Percentiles rank a stretch among this genome's conserved stretches.
Evolutionary conservation across 2,888 invertebrate genomes (phyloP).

Genomic region (Lamellibrachia columna): DNA sequence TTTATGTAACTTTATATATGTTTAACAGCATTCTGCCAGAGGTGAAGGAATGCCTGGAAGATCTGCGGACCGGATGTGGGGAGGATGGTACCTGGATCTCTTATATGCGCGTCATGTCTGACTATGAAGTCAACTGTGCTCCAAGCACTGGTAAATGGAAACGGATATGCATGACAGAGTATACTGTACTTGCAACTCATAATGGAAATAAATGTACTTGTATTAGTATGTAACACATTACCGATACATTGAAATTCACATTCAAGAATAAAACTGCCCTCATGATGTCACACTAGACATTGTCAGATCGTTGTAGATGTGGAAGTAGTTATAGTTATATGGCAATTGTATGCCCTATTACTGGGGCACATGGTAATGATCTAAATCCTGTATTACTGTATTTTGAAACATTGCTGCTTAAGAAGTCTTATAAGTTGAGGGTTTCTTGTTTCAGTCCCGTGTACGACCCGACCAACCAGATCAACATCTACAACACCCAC

Average conservation of each 20-base stretch:
- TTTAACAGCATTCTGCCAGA: neutral
- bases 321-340: neutral
- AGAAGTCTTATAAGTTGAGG: too few species aligned
- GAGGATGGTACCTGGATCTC: neutral
- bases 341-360: too few species aligned
- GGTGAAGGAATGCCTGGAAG: neutral
- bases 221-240: neutral
- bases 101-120: neutral
- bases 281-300: neutral
- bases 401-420: too few species aligned
- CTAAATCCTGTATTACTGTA: too few species aligned
- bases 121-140: neutral
- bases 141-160: neutral
- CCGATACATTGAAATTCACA: neutral
- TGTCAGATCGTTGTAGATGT: neutral
- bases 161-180: neutral
- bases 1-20: too few species aligned
- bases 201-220: too few species aligned
- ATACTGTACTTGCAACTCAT: too few species aligned
- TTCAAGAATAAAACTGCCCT: neutral
- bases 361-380: too few species aligned
- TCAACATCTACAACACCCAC: neutral
- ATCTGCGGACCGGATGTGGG: neutral
- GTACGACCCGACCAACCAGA: too few species aligned
- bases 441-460: too few species aligned